These are phyloP conservation scores for Sylvietta virens DNA, from an alignment of 2,113 vertebrate genomes.

Conservation along the genomic window DNA sequence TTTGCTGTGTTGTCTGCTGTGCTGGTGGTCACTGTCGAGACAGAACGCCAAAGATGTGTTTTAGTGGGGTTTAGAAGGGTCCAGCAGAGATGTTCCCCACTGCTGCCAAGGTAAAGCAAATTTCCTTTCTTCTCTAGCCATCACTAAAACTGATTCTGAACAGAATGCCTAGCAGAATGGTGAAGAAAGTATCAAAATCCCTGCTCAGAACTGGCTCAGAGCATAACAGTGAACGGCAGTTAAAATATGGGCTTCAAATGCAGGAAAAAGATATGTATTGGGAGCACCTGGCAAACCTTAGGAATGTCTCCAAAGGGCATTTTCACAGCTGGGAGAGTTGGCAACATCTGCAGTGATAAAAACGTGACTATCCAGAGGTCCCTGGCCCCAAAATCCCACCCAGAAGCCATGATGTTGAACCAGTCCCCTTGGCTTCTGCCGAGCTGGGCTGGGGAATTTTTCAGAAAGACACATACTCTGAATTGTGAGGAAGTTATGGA, in stretches of 20 bases:
- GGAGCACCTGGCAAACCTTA: background rate
- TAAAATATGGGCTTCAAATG: background rate
- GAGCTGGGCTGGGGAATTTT: background rate
- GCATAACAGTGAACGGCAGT: fast-evolving
- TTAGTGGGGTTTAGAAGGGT: background rate
- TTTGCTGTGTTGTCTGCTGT: background rate
- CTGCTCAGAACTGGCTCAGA: background rate
- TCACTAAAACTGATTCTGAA: background rate
- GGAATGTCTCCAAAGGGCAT: background rate
- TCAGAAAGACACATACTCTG: background rate
- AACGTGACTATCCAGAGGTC: background rate
- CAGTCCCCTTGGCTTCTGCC: background rate
- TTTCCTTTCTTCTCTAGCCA: background rate
- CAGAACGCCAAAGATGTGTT: background rate
- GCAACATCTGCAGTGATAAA: background rate
- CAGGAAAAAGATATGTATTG: background rate
- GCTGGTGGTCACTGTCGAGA: background rate
- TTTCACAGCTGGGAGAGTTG: background rate
- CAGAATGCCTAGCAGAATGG: background rate
- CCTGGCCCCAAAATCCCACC: background rate
- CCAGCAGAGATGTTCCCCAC: background rate
- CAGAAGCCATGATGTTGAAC: background rate
- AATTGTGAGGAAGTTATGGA: background rate
- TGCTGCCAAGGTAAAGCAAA: background rate
- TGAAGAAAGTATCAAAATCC: background rate